Evolutionary conservation across 2,888 invertebrate species (phyloP).

Genomic region (Drosophila birchii): DNA sequence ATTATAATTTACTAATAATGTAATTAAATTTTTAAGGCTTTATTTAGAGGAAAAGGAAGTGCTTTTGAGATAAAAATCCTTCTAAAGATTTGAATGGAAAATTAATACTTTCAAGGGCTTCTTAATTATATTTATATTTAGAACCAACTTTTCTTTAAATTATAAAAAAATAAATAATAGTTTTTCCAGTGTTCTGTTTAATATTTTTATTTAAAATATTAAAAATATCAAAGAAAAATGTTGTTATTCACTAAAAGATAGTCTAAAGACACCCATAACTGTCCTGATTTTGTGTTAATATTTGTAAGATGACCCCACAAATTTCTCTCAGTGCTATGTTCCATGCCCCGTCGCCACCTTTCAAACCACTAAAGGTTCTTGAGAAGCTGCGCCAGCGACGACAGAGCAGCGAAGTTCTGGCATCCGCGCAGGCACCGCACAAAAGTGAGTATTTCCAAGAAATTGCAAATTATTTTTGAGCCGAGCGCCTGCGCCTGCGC

Average conservation of each 20-base stretch:
- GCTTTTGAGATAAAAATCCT: no score
- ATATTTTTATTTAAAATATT: neutral
- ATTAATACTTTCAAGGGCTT: neutral
- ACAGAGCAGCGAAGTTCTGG: conserved; percentile 64
- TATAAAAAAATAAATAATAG: neutral
- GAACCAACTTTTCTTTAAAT: no score
- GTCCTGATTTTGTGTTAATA: neutral
- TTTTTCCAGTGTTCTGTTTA: neutral
- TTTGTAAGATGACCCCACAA: no score
- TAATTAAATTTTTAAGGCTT: neutral
- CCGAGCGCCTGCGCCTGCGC: conserved; percentile 72
- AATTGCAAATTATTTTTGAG: conserved; percentile 83
- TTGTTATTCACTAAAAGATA: neutral
- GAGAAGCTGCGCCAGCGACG: conserved; percentile 61
- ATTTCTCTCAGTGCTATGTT: neutral
- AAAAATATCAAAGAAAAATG: neutral
- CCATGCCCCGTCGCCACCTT: conserved; percentile 35
- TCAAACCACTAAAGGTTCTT: conserved; percentile 69
- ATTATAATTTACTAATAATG: neutral
- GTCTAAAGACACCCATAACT: neutral
- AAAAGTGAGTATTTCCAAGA: conserved; percentile 81
- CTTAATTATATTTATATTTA: neutral
- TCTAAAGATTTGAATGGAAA: neutral
- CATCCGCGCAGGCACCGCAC: conserved; percentile 59
- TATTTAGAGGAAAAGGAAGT: no score